phyloP scores from a whole-genome alignment of 64 coral and sea anemone genomes.

The Anthopleura sola region DNA sequence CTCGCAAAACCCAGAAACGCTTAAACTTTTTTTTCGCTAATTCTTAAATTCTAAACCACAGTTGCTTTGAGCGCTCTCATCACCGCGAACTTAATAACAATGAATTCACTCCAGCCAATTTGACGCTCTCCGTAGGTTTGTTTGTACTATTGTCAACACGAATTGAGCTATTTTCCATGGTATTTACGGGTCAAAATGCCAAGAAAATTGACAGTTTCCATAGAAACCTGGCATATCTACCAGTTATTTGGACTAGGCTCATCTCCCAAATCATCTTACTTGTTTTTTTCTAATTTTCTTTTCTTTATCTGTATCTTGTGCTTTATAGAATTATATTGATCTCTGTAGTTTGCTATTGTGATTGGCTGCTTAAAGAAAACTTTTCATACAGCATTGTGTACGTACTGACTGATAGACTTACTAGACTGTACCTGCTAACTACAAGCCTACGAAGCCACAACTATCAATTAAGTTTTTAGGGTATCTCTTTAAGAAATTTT shows the following conservation, averaged over 20 bases:
- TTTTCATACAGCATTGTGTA: background rate
- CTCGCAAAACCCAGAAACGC: background rate
- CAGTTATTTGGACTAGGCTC: slow-evolving; percentile 1
- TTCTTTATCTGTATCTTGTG: background rate
- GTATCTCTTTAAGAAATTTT: background rate
- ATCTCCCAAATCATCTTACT: background rate
- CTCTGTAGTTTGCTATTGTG: background rate
- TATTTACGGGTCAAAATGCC: background rate
- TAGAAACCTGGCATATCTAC: background rate
- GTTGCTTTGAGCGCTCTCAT: background rate
- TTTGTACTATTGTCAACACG: background rate
- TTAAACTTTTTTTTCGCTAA: background rate
- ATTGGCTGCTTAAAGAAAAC: background rate
- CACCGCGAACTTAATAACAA: background rate
- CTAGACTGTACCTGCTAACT: background rate
- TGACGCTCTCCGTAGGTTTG: background rate
- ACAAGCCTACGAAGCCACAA: background rate
- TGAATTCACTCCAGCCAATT: background rate
- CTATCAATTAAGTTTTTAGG: background rate
- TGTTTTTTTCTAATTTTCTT: background rate
- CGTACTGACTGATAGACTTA: background rate
- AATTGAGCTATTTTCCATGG: background rate
- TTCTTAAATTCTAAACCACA: background rate
- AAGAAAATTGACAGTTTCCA: background rate
- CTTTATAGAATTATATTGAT: background rate